A percentile compares a stretch with the other conserved stretches of the same genome.
These are phyloP conservation scores for Lanius collurio DNA, from an alignment of 2,113 vertebrate species.

Conservation along the genomic window DNA sequence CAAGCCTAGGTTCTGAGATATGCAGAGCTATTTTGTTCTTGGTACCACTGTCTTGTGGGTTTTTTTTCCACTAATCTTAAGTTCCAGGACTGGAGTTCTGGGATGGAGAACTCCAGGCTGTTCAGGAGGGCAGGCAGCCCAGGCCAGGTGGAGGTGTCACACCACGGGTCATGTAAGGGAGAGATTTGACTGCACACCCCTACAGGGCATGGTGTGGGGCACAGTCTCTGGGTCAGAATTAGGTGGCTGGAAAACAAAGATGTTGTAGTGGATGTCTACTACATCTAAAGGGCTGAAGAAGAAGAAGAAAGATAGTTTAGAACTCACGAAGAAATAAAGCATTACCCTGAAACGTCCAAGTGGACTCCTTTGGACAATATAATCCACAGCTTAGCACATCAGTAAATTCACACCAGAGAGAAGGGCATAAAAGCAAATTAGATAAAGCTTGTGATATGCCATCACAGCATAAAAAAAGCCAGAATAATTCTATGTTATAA, in stretches of 20 bases:
- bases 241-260: not conserved
- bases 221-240: not conserved
- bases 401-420: not conserved
- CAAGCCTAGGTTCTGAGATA: not conserved
- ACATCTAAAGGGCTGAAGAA: not conserved
- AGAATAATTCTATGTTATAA: not conserved
- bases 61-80: not conserved
- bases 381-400: not conserved
- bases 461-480: not conserved
- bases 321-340: not conserved
- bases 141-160: not conserved
- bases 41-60: not conserved
- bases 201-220: not conserved
- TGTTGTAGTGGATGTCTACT: not conserved
- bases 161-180: fast-evolving
- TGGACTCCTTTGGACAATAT: not conserved
- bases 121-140: not conserved
- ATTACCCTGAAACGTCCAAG: not conserved
- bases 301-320: not conserved
- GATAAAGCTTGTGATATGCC: not conserved
- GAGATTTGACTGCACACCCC: not conserved
- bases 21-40: not conserved
- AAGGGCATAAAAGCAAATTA: not conserved
- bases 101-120: not conserved
- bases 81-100: not conserved